A percentile compares a stretch with the other conserved stretches of the same genome.
phyloP scores from a whole-genome alignment of 2,888 invertebrate genomes.

The Rhingia rostrata region DNA sequence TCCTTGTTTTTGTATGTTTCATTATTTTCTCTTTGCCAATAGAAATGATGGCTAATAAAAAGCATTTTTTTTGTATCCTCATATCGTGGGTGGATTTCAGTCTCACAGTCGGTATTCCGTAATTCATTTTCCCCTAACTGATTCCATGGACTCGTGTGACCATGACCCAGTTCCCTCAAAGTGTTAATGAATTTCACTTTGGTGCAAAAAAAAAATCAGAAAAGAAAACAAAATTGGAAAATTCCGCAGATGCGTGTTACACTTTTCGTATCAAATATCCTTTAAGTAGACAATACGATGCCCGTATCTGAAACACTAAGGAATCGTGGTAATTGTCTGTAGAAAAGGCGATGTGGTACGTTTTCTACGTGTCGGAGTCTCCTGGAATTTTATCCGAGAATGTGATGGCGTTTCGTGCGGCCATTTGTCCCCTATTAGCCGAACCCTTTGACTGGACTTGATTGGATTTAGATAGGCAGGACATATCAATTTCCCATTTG shows the following conservation, averaged over 20 bases:
- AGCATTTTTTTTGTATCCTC: too few relatives aligned
- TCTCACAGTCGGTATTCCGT: background rate
- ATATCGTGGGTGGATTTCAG: background rate
- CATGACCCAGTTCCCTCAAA: conserved; percentile 17
- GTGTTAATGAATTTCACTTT: conserved; percentile 9
- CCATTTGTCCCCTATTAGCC: too few relatives aligned
- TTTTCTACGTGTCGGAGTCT: background rate
- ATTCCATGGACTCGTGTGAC: background rate
- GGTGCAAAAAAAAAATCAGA: background rate
- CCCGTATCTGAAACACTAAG: background rate
- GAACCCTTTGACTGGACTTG: background rate
- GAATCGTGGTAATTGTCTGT: conserved; percentile 18
- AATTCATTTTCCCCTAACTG: background rate
- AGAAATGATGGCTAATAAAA: conserved; percentile 1
- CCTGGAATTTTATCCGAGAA: background rate
- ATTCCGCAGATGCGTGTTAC: background rate
- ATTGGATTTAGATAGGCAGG: too few relatives aligned
- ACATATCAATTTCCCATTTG: too few relatives aligned
- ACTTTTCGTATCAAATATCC: conserved; percentile 17
- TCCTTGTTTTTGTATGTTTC: background rate
- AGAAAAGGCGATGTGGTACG: conserved; percentile 3
- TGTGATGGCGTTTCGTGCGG: background rate
- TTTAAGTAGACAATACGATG: background rate
- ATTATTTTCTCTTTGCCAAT: conserved; percentile 1
- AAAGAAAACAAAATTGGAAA: background rate